Evolutionary conservation across 2,888 invertebrate species (phyloP).

Genomic region (Tetramorium bicarinatum): DNA sequence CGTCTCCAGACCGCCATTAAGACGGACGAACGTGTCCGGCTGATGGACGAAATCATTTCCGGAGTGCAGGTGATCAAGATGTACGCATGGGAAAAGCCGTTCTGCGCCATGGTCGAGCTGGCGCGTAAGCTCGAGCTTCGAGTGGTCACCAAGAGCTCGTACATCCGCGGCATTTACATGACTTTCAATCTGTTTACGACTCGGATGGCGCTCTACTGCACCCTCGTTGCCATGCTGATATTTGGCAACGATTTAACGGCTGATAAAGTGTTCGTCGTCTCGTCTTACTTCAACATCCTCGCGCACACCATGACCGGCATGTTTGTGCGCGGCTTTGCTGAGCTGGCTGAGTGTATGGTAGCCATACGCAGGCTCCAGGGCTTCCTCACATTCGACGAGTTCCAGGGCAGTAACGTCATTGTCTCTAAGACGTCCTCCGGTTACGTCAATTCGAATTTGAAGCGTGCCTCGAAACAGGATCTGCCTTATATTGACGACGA

Average conservation of each 20-base stretch:
- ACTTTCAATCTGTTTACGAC: conserved; percentile 94
- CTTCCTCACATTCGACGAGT: conserved; percentile 86
- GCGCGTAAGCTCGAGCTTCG: conserved; percentile 88
- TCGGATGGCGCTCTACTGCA: conserved; percentile 92
- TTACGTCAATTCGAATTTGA: conserved; percentile 67
- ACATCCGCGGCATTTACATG: conserved; percentile 90
- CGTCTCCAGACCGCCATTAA: conserved; percentile 88
- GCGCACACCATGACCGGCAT: conserved; percentile 88
- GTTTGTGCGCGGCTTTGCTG: conserved; percentile 88
- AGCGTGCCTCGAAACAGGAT: conserved; percentile 75
- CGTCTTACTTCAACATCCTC: conserved; percentile 88
- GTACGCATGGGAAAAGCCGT: conserved; percentile 93
- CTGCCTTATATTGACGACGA: conserved; percentile 82
- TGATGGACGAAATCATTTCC: conserved; percentile 93
- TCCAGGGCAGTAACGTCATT: conserved; percentile 64
- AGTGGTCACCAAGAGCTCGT: conserved; percentile 89
- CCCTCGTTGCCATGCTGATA: conserved; percentile 91
- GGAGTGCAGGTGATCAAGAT: conserved; percentile 93
- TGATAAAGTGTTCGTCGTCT: conserved; percentile 89
- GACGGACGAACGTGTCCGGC: conserved; percentile 91
- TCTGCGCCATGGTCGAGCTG: conserved; percentile 89
- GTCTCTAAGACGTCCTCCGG: conserved; percentile 40
- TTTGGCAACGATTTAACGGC: conserved; percentile 90
- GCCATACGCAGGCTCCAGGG: conserved; percentile 87
- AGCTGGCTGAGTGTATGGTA: conserved; percentile 87